Base-by-base conservation (phyloP, 2,888 invertebrate species). In the Drosophila neutralis region DNA sequence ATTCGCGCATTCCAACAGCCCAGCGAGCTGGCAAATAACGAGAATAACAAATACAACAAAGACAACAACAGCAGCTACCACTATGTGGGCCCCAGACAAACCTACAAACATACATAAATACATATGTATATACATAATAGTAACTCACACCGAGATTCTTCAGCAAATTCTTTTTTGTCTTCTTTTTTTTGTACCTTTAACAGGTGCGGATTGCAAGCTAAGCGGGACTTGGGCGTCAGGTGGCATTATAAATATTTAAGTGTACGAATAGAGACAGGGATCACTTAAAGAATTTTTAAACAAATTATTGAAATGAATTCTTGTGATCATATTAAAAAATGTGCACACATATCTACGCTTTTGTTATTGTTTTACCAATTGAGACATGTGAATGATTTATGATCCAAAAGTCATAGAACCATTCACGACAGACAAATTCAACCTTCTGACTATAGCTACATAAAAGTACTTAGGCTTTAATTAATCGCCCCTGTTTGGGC, bases 1-100 rank as follows among this genome's bases (percentile, higher is more conserved):
- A 84, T 82, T 87, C 76, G 90, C 87, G 88, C 87, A 87, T 87
- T 80, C 90, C 86, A 76, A 71, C 73, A 68, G 62, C 70, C 64
- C 70, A 71, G 49, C 67, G 42, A 68, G 69, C 72, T 59, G 62
- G 64, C 59, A 65, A 78, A 59, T 52, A 31, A 42, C 40, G 69
- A 24, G 62, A 78, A 49, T 52, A 72, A 51, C 70, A 68, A 56
- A 60, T 38, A 51, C 63, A 54, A 54, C 67, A 58, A 68, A 80
- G 63, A 79, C 21, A 18, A 53, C 35, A 42, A 29, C 31, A 42
- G 40, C 48, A 63, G 52, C 69, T 36, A 58, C 65, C 60, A 65
- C 69, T 53, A 65, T 69, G 69, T 82, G 56, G 77, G 66, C 72
- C 67, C 42, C 72, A 77, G 67, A 67, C 66, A 62, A 49, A 54